A percentile compares a stretch with the other conserved stretches of the same genome.
These are phyloP conservation scores for Dynastes maya DNA, from an alignment of 2,888 invertebrate species.

Conservation along the genomic window DNA sequence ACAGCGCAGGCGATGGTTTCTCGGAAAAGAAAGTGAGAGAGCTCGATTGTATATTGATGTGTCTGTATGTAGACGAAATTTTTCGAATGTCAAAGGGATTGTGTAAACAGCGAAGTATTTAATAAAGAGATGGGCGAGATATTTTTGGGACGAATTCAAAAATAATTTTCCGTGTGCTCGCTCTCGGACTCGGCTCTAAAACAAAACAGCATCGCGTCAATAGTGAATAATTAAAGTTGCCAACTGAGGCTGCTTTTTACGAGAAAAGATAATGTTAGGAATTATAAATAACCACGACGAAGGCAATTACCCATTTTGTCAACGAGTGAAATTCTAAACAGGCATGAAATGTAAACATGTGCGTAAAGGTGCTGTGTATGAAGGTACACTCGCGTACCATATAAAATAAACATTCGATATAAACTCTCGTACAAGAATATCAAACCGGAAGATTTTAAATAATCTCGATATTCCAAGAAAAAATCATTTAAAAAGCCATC, in stretches of 20 bases:
- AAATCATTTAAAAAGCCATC: too few relatives aligned
- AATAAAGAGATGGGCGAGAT: slow-evolving; percentile 36
- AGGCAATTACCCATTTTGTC: slow-evolving; percentile 71
- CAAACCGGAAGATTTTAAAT: too few relatives aligned
- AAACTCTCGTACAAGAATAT: too few relatives aligned
- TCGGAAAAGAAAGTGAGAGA: slow-evolving; percentile 10
- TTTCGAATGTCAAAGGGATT: slow-evolving; percentile 39
- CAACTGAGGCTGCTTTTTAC: slow-evolving; percentile 48
- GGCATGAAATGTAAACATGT: slow-evolving; percentile 67
- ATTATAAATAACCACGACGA: slow-evolving; percentile 61
- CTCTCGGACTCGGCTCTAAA: slow-evolving; percentile 22
- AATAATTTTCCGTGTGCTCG: slow-evolving; percentile 39
- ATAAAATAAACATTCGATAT: slow-evolving; percentile 11
- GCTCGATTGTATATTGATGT: slow-evolving; percentile 38
- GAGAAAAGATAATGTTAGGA: slow-evolving; percentile 50
- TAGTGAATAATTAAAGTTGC: slow-evolving; percentile 50
- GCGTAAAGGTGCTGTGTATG: slow-evolving; percentile 57
- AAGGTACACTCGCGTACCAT: slow-evolving; percentile 54
- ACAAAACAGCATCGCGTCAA: slow-evolving; percentile 50
- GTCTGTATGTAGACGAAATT: slow-evolving; percentile 39
- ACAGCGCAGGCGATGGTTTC: slow-evolving; percentile 26
- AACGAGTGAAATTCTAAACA: slow-evolving; percentile 69
- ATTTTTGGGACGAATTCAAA: slow-evolving; percentile 45
- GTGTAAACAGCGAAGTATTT: slow-evolving; percentile 42
- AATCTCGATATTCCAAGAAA: too few relatives aligned